Conservation (phyloP, 2,797 vertebrate genomes). For the Lateolabrax maculatus region DNA sequence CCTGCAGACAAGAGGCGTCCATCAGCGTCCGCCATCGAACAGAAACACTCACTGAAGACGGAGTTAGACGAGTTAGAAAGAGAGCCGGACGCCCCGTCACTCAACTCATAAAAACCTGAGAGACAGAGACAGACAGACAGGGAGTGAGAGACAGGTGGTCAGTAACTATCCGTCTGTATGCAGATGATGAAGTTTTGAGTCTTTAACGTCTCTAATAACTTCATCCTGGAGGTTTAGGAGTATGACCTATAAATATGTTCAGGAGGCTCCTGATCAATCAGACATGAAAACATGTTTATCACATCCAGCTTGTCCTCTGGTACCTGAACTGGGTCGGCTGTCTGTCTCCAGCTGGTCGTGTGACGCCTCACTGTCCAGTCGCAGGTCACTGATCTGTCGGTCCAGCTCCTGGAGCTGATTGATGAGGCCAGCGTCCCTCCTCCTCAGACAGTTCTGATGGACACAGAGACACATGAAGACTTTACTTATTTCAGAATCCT, state of each 20-base stretch:
- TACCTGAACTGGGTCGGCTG: constrained; percentile 97
- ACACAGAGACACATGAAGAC: not conserved
- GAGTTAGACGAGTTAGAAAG: constrained; percentile 98
- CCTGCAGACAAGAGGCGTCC: constrained; percentile 90
- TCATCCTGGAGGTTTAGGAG: too few species aligned
- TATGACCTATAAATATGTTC: too few species aligned
- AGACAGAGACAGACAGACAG: constrained; percentile 42
- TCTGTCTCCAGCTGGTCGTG: constrained; percentile 91
- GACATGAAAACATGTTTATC: too few species aligned
- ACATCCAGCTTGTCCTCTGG: too few species aligned
- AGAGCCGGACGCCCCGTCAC: constrained; percentile 93
- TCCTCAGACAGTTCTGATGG: constrained; percentile 91
- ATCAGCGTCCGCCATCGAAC: constrained; percentile 79
- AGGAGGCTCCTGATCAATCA: too few species aligned
- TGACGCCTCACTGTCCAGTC: constrained; percentile 88
- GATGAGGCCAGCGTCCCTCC: constrained; percentile 91
- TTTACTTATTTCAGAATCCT: not conserved
- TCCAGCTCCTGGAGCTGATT: constrained; percentile 94
- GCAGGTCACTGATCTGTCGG: constrained; percentile 94
- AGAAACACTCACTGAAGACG: constrained; percentile 96
- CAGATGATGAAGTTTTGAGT: not conserved
- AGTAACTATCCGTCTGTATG: not conserved
- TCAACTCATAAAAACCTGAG: constrained; percentile 96
- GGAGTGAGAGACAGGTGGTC: not conserved
- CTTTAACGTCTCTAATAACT: too few species aligned